Conservation (phyloP, 1,140 invertebrate species). For the Vollenhovia emeryi region DNA sequence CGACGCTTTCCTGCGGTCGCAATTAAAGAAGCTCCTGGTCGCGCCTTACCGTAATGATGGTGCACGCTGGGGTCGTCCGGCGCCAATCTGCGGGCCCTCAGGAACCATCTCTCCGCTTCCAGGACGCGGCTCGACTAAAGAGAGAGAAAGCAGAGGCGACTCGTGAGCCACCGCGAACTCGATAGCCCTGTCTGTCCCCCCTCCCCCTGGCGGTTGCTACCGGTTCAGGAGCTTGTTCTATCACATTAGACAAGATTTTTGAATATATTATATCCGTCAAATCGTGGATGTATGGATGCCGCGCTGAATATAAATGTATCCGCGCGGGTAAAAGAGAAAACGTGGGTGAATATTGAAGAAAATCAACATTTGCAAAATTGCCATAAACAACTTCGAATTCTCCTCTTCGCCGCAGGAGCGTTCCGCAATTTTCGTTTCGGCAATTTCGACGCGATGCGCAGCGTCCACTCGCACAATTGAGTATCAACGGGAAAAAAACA, state of each 20-base stretch:
- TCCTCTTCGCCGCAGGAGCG: neutral
- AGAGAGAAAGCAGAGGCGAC: constrained; percentile 73
- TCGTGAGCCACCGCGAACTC: constrained; percentile 48
- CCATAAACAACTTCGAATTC: neutral
- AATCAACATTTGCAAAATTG: neutral
- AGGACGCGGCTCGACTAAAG: constrained; percentile 90
- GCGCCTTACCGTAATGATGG: constrained; percentile 92
- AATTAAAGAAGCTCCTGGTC: constrained; percentile 61
- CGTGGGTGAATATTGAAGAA: neutral
- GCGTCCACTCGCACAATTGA: neutral
- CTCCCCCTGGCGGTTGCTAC: constrained; percentile 51
- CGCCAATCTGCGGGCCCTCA: constrained; percentile 92
- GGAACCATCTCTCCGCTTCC: constrained; percentile 96
- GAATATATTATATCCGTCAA: constrained; percentile 14
- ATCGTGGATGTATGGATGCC: neutral
- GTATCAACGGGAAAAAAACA: constrained; percentile 4
- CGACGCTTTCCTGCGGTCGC: neutral
- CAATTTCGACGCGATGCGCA: neutral
- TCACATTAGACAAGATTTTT: constrained; percentile 46
- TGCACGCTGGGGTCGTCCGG: constrained; percentile 93
- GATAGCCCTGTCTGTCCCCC: constrained; percentile 58
- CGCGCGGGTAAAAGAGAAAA: neutral
- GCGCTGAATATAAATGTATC: constrained; percentile 26
- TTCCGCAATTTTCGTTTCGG: neutral
- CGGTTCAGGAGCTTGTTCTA: constrained; percentile 42